phyloP scores from a whole-genome alignment of 2,113 vertebrate species.

The Pelusios castaneus region DNA sequence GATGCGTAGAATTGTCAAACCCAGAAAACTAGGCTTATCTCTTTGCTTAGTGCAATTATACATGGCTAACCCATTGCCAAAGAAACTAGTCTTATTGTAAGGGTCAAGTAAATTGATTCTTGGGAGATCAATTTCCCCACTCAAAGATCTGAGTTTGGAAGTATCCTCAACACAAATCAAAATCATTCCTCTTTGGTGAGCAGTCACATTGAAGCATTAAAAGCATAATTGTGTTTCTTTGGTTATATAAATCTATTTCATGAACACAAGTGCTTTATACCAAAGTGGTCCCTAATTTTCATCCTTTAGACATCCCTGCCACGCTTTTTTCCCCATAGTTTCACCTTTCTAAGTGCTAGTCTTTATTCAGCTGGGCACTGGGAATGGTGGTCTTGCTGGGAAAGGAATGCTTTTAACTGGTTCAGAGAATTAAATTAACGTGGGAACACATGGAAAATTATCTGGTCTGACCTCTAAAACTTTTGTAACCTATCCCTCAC shows the following conservation, averaged over 20 bases:
- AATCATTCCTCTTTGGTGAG: not conserved
- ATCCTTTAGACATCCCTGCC: not conserved
- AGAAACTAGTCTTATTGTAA: not conserved
- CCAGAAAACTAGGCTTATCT: not conserved
- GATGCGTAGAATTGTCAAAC: not conserved
- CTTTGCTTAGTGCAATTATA: not conserved
- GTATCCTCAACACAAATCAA: not conserved
- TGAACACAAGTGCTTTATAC: not conserved
- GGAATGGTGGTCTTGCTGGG: not conserved
- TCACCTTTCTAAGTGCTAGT: not conserved
- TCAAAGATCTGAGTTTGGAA: not conserved
- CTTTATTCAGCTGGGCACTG: not conserved
- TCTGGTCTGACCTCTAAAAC: conserved; percentile 54
- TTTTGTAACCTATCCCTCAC: conserved; percentile 47
- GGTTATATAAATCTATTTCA: not conserved
- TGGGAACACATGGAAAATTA: conserved; percentile 28
- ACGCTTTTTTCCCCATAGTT: not conserved
- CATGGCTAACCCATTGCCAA: accelerated
- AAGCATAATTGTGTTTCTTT: not conserved
- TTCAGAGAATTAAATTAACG: conserved; percentile 19
- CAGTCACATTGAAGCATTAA: not conserved
- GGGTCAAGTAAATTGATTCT: accelerated
- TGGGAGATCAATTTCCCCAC: not conserved
- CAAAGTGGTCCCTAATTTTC: not conserved
- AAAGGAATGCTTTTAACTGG: not conserved